Base-by-base conservation (phyloP, 1,140 invertebrate genomes). In the Cydia splendana region DNA sequence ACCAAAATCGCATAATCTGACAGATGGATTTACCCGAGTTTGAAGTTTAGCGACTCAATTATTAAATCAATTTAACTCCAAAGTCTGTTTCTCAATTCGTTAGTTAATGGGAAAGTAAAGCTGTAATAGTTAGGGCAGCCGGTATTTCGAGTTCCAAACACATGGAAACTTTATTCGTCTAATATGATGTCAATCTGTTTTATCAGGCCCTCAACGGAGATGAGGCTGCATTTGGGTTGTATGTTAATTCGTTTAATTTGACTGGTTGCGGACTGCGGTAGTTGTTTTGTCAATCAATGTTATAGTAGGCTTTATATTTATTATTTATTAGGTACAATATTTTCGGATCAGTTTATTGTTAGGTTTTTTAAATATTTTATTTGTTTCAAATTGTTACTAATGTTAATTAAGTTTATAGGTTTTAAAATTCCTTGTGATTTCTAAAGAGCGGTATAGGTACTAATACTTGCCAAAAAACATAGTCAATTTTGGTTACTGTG, bases 31-130 rank as follows among this genome's bases (percentile, higher is more conserved):
- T n/a, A n/a, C n/a, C n/a, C n/a, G n/a, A n/a, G n/a, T n/a, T n/a
- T n/a, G n/a, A n/a, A n/a, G n/a, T n/a, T n/a, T n/a, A n/a, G n/a
- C n/a, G n/a, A n/a, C n/a, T n/a, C n/a, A n/a, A n/a, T 24, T 24
- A 24, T 62, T 24, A 62, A 62, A 20, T 24, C 53, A 20, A 62
- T 20, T 18, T 4, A n/a, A 53, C 12, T 53, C 13, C 51, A 62
- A 62, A 62, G 53, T 24, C 67, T 42, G n/a, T 71, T 71, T 71
- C 24, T 13, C n/a, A 42, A 12, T 38, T 18, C 67, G 24, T 42
- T 42, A 71, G 30, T 20, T 69, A 30, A 65, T 12, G 13, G 62
- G 57, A 65, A 65, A 30, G 18, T 69, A 30, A 4, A 69, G 20
- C 10, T 71, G 9, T 18, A 5, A 67, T 30, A n/a, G n/a, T n/a